Evolutionary conservation across 2,888 invertebrate species (phyloP).

Genomic region (Calameuta filiformis): DNA sequence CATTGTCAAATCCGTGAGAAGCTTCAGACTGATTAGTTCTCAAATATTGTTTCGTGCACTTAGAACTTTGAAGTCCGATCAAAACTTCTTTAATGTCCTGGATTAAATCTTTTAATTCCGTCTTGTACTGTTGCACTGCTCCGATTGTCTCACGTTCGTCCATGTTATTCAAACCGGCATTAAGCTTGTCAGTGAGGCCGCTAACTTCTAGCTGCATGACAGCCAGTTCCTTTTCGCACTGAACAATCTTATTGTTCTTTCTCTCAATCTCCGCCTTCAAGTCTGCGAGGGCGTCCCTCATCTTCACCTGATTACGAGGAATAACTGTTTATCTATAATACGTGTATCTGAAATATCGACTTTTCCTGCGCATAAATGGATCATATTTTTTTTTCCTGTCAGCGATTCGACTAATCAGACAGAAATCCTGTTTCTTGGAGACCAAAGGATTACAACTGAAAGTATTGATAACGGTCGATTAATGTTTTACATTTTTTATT

Average conservation of each 20-base stretch:
- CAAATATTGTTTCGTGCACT: neutral
- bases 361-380: neutral
- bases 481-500: neutral
- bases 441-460: neutral
- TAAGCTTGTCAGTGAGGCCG: slow-evolving; percentile 37
- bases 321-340: neutral
- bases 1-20: neutral
- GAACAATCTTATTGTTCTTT: slow-evolving; percentile 37
- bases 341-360: neutral
- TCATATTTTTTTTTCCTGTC: neutral
- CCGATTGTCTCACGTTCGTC: slow-evolving; percentile 30
- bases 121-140: slow-evolving; percentile 27
- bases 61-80: neutral
- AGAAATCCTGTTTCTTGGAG: neutral
- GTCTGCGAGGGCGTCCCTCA: slow-evolving; percentile 30
- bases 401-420: neutral
- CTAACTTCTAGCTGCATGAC: slow-evolving; percentile 34
- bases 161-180: slow-evolving; percentile 34
- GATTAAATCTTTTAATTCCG: slow-evolving; percentile 33
- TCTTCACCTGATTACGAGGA: slow-evolving; percentile 31
- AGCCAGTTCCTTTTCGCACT: slow-evolving; percentile 37
- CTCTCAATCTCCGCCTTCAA: slow-evolving; percentile 34
- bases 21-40: neutral
- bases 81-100: slow-evolving; percentile 25
- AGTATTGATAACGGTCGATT: neutral